phyloP scores from a whole-genome alignment of 2,113 vertebrate species.

The Gymnocephalus cernua region DNA sequence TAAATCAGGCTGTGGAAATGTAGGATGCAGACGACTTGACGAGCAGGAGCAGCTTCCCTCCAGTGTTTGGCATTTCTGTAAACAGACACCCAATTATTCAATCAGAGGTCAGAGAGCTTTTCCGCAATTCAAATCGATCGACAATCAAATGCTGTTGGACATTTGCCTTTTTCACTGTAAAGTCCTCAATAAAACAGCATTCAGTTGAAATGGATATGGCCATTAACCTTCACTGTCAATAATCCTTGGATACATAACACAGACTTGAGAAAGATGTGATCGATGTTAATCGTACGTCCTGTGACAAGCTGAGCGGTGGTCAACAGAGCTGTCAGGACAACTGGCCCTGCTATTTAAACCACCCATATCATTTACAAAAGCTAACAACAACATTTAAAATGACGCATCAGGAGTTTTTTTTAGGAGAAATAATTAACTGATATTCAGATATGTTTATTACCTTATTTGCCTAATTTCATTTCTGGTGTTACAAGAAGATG shows the following conservation, averaged over 20 bases:
- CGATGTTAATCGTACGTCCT: slow-evolving; percentile 9
- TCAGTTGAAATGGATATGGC: slow-evolving; percentile 1
- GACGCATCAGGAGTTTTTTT: neutral
- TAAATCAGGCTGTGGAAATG: slow-evolving; percentile 35
- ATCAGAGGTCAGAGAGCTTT: slow-evolving; percentile 37
- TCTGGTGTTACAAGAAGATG: neutral
- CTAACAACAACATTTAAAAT: neutral
- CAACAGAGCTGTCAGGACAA: neutral
- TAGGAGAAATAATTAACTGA: neutral
- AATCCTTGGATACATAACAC: slow-evolving; percentile 5
- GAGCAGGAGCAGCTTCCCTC: slow-evolving; percentile 15
- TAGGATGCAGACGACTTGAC: slow-evolving; percentile 27
- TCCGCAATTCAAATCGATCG: slow-evolving; percentile 43
- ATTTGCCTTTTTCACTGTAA: slow-evolving; percentile 23
- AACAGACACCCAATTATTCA: slow-evolving; percentile 51
- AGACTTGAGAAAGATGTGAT: slow-evolving; percentile 5
- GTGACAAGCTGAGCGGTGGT: neutral
- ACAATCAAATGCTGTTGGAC: slow-evolving; percentile 37
- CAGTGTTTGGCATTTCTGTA: slow-evolving; percentile 48
- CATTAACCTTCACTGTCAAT: slow-evolving; percentile 28
- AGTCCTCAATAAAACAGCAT: slow-evolving; percentile 1
- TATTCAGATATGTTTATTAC: neutral
- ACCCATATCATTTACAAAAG: neutral
- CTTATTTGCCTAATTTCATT: neutral
- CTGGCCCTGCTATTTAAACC: neutral